Conservation (phyloP, 2,113 vertebrate genomes). For the Catharus fuscescens region DNA sequence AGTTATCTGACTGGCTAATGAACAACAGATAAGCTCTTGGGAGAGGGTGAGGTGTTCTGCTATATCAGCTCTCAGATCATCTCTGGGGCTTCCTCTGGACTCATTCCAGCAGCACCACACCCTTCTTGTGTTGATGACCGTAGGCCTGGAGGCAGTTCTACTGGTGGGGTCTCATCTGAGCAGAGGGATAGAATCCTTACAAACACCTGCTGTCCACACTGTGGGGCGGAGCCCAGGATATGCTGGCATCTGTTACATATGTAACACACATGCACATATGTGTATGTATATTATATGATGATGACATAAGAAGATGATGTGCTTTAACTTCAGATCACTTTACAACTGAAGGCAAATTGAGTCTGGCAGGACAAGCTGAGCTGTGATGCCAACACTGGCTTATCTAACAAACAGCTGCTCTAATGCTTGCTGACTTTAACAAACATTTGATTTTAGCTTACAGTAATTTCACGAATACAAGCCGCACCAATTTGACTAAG, state of each 20-base stretch:
- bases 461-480: too few species aligned
- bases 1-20: background rate
- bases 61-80: background rate
- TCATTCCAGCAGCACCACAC: background rate
- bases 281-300: background rate
- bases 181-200: background rate
- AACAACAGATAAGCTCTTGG: background rate
- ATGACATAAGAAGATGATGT: background rate
- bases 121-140: background rate
- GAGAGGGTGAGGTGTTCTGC: background rate
- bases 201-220: background rate
- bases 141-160: background rate
- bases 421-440: background rate
- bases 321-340: background rate
- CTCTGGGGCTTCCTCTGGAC: background rate
- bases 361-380: background rate
- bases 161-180: background rate
- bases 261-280: background rate
- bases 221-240: background rate
- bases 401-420: background rate
- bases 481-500: too few species aligned
- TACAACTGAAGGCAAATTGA: background rate
- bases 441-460: background rate
- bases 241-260: background rate
- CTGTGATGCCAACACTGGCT: background rate